Percentiles rank a stretch among this genome's conserved stretches.
phyloP scores from a whole-genome alignment of 2,888 invertebrate genomes.

The Eupsilia transversa region DNA sequence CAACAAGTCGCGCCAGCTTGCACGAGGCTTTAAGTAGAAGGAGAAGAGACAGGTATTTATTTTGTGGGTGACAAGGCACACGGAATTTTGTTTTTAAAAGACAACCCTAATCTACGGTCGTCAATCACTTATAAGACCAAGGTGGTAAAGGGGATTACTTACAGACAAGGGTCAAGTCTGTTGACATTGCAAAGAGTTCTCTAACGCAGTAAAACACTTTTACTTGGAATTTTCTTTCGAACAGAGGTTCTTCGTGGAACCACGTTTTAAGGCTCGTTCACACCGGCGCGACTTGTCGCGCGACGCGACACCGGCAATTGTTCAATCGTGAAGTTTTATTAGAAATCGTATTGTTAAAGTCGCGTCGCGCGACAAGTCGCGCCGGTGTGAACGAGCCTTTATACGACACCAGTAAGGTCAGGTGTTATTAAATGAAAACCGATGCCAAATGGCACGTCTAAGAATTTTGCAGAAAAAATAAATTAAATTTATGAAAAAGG shows the following conservation, averaged over 20 bases:
- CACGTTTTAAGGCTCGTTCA: too few relatives aligned
- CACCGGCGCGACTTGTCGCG: too few relatives aligned
- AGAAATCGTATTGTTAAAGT: too few relatives aligned
- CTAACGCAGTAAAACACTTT: not conserved
- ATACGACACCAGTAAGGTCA: not conserved
- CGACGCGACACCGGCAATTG: too few relatives aligned
- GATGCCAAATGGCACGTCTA: too few relatives aligned
- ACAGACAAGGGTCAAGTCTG: conserved; percentile 23
- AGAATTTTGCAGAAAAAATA: too few relatives aligned
- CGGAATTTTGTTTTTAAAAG: conserved; percentile 6
- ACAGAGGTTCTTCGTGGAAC: not conserved
- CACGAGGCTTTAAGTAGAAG: not conserved
- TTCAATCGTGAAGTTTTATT: too few relatives aligned
- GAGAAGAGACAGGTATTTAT: not conserved
- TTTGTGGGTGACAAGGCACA: not conserved
- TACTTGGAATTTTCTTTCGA: not conserved
- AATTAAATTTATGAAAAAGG: too few relatives aligned
- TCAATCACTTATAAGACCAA: conserved; percentile 33
- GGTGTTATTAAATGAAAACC: not conserved
- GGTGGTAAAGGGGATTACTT: conserved; percentile 14
- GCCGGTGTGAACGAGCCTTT: too few relatives aligned
- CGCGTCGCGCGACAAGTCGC: too few relatives aligned
- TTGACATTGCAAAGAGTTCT: conserved; percentile 19
- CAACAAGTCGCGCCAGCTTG: too few relatives aligned
- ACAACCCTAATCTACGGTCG: conserved; percentile 1